Conservation (phyloP, 2,888 invertebrate species). For the Shargacucullia verbasci region DNA sequence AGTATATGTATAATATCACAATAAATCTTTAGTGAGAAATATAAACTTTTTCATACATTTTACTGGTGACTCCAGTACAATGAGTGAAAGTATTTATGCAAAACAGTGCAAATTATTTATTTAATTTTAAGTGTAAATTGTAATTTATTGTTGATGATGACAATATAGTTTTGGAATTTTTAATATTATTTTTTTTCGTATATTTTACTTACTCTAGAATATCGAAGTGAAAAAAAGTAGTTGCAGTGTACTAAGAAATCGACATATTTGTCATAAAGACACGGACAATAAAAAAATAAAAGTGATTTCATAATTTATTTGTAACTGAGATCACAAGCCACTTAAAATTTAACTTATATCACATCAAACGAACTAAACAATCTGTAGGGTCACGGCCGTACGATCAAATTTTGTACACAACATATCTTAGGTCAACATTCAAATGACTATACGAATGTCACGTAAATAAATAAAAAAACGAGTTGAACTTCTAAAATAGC, state of each 20-base stretch:
- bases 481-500: slow-evolving; percentile 29
- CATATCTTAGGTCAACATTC: slow-evolving; percentile 37
- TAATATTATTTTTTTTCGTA: slow-evolving; percentile 41
- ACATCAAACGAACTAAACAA: slow-evolving; percentile 67
- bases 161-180: slow-evolving; percentile 79
- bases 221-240: background rate
- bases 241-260: too few relatives aligned
- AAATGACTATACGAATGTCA: slow-evolving; percentile 37
- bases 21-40: slow-evolving; percentile 6
- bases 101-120: slow-evolving; percentile 72
- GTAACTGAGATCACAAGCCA: slow-evolving; percentile 85
- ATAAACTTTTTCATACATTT: slow-evolving; percentile 22
- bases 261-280: too few relatives aligned
- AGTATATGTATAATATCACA: slow-evolving; percentile 20
- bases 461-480: slow-evolving; percentile 36
- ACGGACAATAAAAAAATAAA: too few relatives aligned
- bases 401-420: slow-evolving; percentile 57
- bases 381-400: slow-evolving; percentile 40
- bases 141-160: slow-evolving; percentile 82
- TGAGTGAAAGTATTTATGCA: slow-evolving; percentile 40
- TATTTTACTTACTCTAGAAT: background rate
- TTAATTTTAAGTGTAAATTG: slow-evolving; percentile 70
- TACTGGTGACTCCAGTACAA: slow-evolving; percentile 31
- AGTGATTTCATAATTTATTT: slow-evolving; percentile 77
- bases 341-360: slow-evolving; percentile 77